Evolutionary conservation across 2,113 vertebrate genomes (phyloP), one percentile per base, ranked within the genome.

Genomic region (Larimichthys crocea): DNA sequence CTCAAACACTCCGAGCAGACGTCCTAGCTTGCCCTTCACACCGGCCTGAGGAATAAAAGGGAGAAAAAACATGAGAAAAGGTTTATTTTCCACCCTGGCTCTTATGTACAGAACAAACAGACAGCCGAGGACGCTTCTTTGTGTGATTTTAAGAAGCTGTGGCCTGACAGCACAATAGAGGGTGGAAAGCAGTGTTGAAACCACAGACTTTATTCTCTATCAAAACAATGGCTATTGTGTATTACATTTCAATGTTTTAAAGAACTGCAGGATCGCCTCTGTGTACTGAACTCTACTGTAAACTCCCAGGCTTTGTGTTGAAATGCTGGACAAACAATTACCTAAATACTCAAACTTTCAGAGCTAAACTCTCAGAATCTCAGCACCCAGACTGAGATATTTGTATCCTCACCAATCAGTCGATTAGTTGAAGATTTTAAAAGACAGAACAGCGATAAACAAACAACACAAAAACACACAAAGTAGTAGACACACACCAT

Each of bases 1-100:
- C 96, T 99, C 98, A 86, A 99, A 99, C 79, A 99, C 96, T 74
- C 98, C 98, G 40, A 99, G 96, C 88, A 99, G 93, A 93, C 98
- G 97, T 93, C 98, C 98, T 76, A 99, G 93, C 24, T 97, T 97
- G 88, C 98, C 98, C 95, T 98, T 99, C 72, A 99, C 98, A 82
- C 98, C 98, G 84, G 98, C 98, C 98, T 99, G 80, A 76, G 76
- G 72, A 76, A 85, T 78, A 61, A 91, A 91, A 85, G 19, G 5
- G 83, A 48, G 5, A 57, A 55, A 26, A 35, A 48, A 14, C 0
- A 5, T 24, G n/a, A 17, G 10, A 68, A 55, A 60, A 3, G 3
- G 16, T 26, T 22, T 44, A 14, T 22, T 49, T 60, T 52, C 46
- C 16, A 9, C 0, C 12, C 5, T 40, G 49, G 10, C 61, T 57